These are phyloP conservation scores for Phycodurus eques DNA, from an alignment of 2,113 vertebrate genomes.

Conservation along the genomic window DNA sequence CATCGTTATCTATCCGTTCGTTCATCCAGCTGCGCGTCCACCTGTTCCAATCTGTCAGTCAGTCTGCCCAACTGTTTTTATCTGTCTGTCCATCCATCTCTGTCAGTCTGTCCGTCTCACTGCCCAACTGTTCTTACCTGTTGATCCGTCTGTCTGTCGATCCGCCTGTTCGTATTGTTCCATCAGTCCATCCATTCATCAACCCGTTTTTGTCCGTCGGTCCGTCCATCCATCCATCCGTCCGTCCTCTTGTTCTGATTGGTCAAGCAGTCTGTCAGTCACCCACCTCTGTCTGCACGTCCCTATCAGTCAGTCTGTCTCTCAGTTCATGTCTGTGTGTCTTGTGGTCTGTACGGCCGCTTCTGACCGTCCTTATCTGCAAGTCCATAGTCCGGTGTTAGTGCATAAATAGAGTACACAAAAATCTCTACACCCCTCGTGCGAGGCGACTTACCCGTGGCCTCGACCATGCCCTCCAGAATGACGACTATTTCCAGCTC, in stretches of 20 bases:
- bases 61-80: not conserved
- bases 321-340: too few species aligned
- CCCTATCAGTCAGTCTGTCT: not conserved
- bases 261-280: too few species aligned
- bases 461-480: slow-evolving; percentile 98
- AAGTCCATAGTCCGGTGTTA: too few species aligned
- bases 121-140: not conserved
- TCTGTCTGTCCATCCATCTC: not conserved
- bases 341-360: too few species aligned
- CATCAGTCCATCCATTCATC: not conserved
- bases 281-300: too few species aligned
- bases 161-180: not conserved
- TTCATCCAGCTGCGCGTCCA: not conserved
- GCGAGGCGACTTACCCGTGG: slow-evolving; percentile 83
- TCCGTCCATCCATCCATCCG: not conserved
- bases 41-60: not conserved
- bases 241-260: not conserved
- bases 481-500: slow-evolving; percentile 98
- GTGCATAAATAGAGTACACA: too few species aligned
- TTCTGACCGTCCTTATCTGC: too few species aligned
- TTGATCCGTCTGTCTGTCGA: not conserved
- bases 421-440: not conserved
- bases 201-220: not conserved
- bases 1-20: not conserved
- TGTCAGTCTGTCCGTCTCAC: not conserved